Evolutionary conservation across 1,140 invertebrate genomes (phyloP).

Genomic region (Drosophila grimshawi): DNA sequence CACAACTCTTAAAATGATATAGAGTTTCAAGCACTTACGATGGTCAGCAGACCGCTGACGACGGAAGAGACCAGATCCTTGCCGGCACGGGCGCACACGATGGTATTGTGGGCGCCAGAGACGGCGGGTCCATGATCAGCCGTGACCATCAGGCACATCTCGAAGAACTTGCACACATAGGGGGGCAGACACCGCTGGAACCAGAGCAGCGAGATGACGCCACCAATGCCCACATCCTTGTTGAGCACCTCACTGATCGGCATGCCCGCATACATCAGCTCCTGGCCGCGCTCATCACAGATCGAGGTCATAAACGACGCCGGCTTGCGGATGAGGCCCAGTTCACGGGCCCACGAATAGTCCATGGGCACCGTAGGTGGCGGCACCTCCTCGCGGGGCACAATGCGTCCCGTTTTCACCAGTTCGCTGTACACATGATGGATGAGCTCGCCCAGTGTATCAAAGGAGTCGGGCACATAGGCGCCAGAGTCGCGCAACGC

Average conservation of each 20-base stretch:
- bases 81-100: slow-evolving; percentile 99
- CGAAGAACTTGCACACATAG: slow-evolving; percentile 98
- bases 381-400: slow-evolving; percentile 95
- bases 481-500: slow-evolving; percentile 93
- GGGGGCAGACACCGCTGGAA: slow-evolving; percentile 98
- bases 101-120: slow-evolving; percentile 99
- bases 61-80: slow-evolving; percentile 99
- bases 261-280: slow-evolving; percentile 98
- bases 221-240: slow-evolving; percentile 97
- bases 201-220: slow-evolving; percentile 98
- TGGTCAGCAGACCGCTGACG: slow-evolving; percentile 98
- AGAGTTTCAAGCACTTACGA: slow-evolving; percentile 88
- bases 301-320: slow-evolving; percentile 99
- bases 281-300: slow-evolving; percentile 99
- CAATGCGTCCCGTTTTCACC: slow-evolving; percentile 92
- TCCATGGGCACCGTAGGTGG: slow-evolving; percentile 99
- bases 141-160: slow-evolving; percentile 99
- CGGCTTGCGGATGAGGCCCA: slow-evolving; percentile 99
- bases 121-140: slow-evolving; percentile 99
- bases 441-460: slow-evolving; percentile 91
- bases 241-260: slow-evolving; percentile 97
- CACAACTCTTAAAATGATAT: neutral
- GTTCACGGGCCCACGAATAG: slow-evolving; percentile 98
- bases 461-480: slow-evolving; percentile 96
- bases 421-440: slow-evolving; percentile 91